These are phyloP conservation scores for Cheirogaleus major DNA, from an alignment of 2,797 vertebrate species.

Conservation along the genomic window DNA sequence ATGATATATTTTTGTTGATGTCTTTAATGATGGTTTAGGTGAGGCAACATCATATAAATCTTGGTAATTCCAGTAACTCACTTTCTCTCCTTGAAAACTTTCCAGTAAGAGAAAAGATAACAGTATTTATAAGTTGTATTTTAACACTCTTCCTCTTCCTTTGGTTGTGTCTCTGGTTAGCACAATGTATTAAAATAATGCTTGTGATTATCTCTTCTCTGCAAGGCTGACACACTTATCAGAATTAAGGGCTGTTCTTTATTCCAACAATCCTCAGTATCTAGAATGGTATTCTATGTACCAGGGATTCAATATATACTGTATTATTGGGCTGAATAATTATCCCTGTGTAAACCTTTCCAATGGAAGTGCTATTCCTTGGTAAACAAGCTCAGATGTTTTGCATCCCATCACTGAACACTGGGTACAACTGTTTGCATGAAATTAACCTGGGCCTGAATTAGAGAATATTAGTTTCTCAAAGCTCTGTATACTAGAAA, in stretches of 20 bases:
- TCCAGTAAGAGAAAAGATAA: background rate
- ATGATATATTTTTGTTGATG: conserved; percentile 55
- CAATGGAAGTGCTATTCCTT: background rate
- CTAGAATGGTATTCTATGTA: background rate
- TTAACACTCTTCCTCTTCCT: background rate
- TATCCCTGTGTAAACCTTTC: background rate
- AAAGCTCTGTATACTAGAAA: background rate
- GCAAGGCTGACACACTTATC: background rate
- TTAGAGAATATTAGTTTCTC: background rate
- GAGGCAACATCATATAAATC: conserved; percentile 54
- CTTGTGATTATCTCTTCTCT: background rate
- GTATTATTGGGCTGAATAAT: background rate
- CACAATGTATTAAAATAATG: background rate
- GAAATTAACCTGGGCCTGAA: background rate
- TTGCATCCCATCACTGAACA: background rate
- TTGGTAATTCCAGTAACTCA: conserved; percentile 15
- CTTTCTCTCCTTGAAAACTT: conserved; percentile 32
- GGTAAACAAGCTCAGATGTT: background rate
- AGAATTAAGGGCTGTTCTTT: background rate
- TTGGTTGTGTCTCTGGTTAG: background rate
- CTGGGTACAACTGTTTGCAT: background rate
- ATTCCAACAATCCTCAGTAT: background rate
- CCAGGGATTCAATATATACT: background rate
- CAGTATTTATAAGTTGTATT: background rate
- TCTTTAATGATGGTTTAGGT: conserved; percentile 60